Base-by-base conservation (phyloP, 2,888 invertebrate genomes). In the Hoplodrina ambigua region DNA sequence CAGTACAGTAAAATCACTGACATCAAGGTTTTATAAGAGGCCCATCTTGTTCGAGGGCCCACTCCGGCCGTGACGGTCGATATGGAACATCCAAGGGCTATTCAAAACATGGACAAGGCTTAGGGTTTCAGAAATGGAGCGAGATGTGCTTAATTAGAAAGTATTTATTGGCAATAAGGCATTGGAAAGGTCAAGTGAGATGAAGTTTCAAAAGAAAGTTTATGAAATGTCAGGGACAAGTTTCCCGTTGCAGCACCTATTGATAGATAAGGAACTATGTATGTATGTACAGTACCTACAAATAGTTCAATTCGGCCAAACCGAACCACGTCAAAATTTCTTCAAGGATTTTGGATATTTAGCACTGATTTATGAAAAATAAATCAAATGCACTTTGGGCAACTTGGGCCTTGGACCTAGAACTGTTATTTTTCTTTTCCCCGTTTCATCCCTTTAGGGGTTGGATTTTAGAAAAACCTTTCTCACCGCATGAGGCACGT, bases 1-100 rank as follows among this genome's bases (percentile, higher is more conserved):
- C 7, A 73, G 64, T 60, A 10, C 15, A 25, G 13, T 6, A 75
- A 81, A 85, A 80, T 61, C 73, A 77, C 75, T 80, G 82, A 76
- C 73, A 65, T 66, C 76, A 78, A 80, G 72, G 58, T 77, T 72
- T 70, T 66, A 20, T 20, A 54, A 80, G 83, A 70, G 75, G 56
- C 62, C 58, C 67, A 60, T 77, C 72, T 71, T 50, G 46, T 66
- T 80, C 15, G 55, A 84, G 77, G 20, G 72, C 33, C 61, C 52
- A 56, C 78, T 62, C 62, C 10, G 61, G 52, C 58, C 61, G 68
- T 59, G 44, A 41, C 55, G 64, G 33, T 63, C 63, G 78, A 72
- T 72, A 71, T 64, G 55, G 37, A 61, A 17, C 41, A 57, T 61
- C 30, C 56, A 33, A 84, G 72, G 37, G 72, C 56, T 65, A 33